Evolutionary conservation across 2,888 invertebrate genomes (phyloP), one percentile per base, ranked within the genome.

Genomic region (Diarsia mendica): DNA sequence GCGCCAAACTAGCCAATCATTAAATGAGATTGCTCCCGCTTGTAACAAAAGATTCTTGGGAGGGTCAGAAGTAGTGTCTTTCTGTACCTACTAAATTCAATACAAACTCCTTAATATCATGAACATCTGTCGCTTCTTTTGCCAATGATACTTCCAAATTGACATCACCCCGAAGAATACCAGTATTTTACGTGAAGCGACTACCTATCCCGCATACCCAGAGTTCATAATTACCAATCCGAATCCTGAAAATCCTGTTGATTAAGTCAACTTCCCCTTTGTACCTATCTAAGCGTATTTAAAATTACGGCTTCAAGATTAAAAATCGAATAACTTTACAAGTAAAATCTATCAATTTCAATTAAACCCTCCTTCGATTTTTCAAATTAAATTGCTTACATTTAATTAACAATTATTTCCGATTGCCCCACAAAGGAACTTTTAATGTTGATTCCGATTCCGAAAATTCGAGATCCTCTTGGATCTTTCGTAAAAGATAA

Each of bases 401-500:
- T 63, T 83, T 82, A 83, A 79, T 83, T 68, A 84, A 72, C 80
- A 73, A 76, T 80, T 70, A 80, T 80, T 75, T 63, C 70, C 39
- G 39, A 80, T 76, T 55, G 68, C n/a, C 49, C 53, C 39, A 71
- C 61, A 84, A 76, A 76, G 84, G 28, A 67, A 73, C 73, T 64
- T 72, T 83, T 83, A 63, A 80, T 80, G 53, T 84, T 77, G 76
- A 81, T 72, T 63, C 33, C 71, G 63, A 82, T 74, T 67, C 18
- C 63, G 53, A 69, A 73, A 67, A 66, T 49, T 66, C 28, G 8
- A 74, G 63, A 77, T 67, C 71, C 75, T 75, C 76, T 73, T 72
- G 74, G 73, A 74, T 67, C 63, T 73, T 78, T 66, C 63, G 33
- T 67, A 61, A 80, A 73, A 75, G 60, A 89, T 88, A 88, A 88